Base-by-base conservation (phyloP, 2,888 invertebrate species). In the Sphaerophoria rueppellii region DNA sequence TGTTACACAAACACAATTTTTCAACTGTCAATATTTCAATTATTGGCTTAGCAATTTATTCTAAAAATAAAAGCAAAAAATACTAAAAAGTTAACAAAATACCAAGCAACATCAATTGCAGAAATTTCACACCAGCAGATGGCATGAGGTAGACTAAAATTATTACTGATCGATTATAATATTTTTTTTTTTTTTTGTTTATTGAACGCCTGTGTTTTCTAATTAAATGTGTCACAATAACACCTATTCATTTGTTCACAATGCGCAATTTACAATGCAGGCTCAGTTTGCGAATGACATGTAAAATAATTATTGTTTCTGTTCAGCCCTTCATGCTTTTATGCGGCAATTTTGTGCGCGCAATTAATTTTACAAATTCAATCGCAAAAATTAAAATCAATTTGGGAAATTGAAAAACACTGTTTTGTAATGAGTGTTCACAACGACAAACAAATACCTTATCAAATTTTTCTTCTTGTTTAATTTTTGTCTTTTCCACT, bases 371-470 rank as follows among this genome's bases (percentile, higher is more conserved):
- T 52, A 77, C 35, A 73, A 76, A 46, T 69, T 70, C 54, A 55
- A 54, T 65, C 32, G 57, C 24, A 24, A 24, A 46, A 75, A 67
- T 67, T 58, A 54, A 67, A 67, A 79, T 72, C 79, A 71, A 79
- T 83, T 83, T 72, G 52, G 54, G 7, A 83, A 83, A 83, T 79
- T 79, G 65, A 72, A 75, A 67, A 83, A 75, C 60, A 75, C 16
- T 50, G 54, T 57, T 73, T 63, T 50, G 24, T 24, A 24, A 24
- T 50, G n/a, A n/a, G 48, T 63, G 43, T 71, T n/a, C n/a, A 24
- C 35, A 54, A 55, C 12, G 67, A 78, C 37, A 63, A 46, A 37
- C 14, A 54, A 60, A 71, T 9, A 46, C 16, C 14, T 11, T 54
- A 40, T 54, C 54, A 67, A 67, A 6, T 32, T 69, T 14, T 6